Evolutionary conservation across 1,140 invertebrate genomes (phyloP).

Genomic region (Physella acuta): DNA sequence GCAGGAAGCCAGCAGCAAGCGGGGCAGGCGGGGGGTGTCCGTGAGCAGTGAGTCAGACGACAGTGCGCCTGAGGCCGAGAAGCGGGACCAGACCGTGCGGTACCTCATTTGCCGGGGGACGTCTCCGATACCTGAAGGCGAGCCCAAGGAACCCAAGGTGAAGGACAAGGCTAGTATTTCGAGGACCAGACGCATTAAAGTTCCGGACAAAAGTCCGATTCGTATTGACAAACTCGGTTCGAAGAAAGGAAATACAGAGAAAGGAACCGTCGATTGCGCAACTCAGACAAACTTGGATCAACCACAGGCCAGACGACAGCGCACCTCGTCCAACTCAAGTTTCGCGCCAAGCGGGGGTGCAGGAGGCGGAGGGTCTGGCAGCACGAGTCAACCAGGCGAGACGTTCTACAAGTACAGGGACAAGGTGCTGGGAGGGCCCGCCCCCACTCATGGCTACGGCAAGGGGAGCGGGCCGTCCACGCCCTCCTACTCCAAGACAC

Average conservation of each 20-base stretch:
- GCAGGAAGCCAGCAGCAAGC: slow-evolving; percentile 24
- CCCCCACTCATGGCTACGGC: slow-evolving; percentile 26
- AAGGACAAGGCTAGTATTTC: slow-evolving; percentile 39
- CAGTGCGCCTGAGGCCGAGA: slow-evolving; percentile 52
- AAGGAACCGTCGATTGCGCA: slow-evolving; percentile 40
- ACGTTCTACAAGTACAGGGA: slow-evolving; percentile 48
- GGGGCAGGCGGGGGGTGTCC: slow-evolving; percentile 22
- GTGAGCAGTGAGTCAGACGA: slow-evolving; percentile 44
- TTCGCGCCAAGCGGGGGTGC: slow-evolving; percentile 18
- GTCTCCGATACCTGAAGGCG: slow-evolving; percentile 47
- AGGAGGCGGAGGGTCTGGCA: slow-evolving; percentile 24
- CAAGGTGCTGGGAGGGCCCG: slow-evolving; percentile 35
- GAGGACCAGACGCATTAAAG: slow-evolving; percentile 42
- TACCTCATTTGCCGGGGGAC: slow-evolving; percentile 52
- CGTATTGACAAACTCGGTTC: slow-evolving; percentile 27
- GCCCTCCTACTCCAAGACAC: background rate
- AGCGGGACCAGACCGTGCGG: slow-evolving; percentile 32
- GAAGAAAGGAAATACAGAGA: slow-evolving; percentile 24
- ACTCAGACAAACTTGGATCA: slow-evolving; percentile 48
- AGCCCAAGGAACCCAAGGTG: slow-evolving; percentile 33
- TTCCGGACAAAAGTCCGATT: slow-evolving; percentile 33
- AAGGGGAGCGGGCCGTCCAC: slow-evolving; percentile 22
- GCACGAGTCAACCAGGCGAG: slow-evolving; percentile 33
- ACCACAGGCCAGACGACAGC: slow-evolving; percentile 28
- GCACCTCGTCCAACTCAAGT: slow-evolving; percentile 18